Conservation (phyloP, 2,797 vertebrate species). For the Lithobates sylvaticus region DNA sequence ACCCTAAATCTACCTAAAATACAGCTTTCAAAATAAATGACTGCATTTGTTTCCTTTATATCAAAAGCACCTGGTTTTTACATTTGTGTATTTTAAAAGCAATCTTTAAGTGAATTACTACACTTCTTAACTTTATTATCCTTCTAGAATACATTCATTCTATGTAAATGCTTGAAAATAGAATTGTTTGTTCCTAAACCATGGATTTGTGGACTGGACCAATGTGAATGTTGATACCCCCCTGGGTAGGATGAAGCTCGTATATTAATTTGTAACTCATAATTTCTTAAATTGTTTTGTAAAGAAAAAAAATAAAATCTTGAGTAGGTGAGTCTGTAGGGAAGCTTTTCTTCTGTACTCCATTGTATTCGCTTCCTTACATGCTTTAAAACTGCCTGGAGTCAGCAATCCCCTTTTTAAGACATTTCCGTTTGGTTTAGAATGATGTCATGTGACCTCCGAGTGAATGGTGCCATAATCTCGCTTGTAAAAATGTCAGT, state of each 20-base stretch:
- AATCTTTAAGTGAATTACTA: too few relatives aligned
- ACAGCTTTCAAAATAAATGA: too few relatives aligned
- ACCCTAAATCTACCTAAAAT: too few relatives aligned
- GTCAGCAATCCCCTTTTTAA: constrained; percentile 18
- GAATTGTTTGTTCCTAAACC: too few relatives aligned
- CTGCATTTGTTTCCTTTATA: too few relatives aligned
- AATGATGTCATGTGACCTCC: not conserved
- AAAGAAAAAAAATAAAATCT: not conserved
- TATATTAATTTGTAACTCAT: not conserved
- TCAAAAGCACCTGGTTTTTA: too few relatives aligned
- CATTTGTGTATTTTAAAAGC: too few relatives aligned
- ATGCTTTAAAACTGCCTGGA: not conserved
- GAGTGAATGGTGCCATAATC: constrained; percentile 32
- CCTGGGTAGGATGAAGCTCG: not conserved
- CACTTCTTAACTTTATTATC: too few relatives aligned
- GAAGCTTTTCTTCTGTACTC: not conserved
- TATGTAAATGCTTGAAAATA: too few relatives aligned
- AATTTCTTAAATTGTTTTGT: not conserved
- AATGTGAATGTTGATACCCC: too few relatives aligned
- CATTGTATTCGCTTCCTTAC: not conserved
- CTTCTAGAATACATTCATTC: too few relatives aligned
- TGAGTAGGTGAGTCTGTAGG: not conserved
- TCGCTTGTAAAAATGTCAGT: constrained; percentile 25
- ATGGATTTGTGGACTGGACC: too few relatives aligned
- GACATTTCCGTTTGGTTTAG: not conserved